phyloP scores from a whole-genome alignment of 2,797 vertebrate species.

The Corythornis leucogaster region DNA sequence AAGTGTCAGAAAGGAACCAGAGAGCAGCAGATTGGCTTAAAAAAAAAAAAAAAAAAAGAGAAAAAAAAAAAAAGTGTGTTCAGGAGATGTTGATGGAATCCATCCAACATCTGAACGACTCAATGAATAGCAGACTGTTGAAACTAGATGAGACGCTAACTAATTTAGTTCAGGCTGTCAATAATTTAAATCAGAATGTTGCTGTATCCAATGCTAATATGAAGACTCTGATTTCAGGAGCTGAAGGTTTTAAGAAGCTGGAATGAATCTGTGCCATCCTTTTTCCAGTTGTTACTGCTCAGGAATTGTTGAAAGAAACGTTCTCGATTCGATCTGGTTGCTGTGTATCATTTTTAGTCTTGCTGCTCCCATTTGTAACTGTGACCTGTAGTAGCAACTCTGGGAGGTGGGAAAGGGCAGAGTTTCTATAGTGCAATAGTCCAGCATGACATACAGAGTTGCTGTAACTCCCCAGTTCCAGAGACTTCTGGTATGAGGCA shows the following conservation, averaged over 20 bases:
- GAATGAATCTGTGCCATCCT: background rate
- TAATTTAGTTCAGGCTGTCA: constrained; percentile 74
- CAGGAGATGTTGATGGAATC: constrained; percentile 72
- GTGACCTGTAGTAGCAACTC: background rate
- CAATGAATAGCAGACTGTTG: constrained; percentile 71
- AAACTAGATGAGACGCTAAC: constrained; percentile 69
- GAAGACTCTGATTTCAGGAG: constrained; percentile 43
- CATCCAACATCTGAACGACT: constrained; percentile 67
- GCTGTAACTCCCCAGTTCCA: background rate
- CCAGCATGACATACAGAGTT: background rate
- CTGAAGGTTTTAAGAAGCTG: constrained; percentile 33
- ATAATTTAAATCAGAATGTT: constrained; percentile 71
- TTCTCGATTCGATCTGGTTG: background rate
- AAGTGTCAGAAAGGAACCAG: constrained; percentile 53
- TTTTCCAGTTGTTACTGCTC: constrained; percentile 22
- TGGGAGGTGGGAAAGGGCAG: background rate
- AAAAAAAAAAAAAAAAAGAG: background rate
- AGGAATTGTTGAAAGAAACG: background rate
- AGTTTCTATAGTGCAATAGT: background rate
- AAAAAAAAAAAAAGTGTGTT: background rate
- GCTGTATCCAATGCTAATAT: constrained; percentile 39
- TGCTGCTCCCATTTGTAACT: background rate
- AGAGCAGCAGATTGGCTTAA: constrained; percentile 52
- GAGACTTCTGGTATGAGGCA: background rate
- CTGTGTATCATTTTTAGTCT: background rate